Evolutionary conservation across 2,113 vertebrate genomes (phyloP).

Genomic region (Chamaetylas fuelleborni): DNA sequence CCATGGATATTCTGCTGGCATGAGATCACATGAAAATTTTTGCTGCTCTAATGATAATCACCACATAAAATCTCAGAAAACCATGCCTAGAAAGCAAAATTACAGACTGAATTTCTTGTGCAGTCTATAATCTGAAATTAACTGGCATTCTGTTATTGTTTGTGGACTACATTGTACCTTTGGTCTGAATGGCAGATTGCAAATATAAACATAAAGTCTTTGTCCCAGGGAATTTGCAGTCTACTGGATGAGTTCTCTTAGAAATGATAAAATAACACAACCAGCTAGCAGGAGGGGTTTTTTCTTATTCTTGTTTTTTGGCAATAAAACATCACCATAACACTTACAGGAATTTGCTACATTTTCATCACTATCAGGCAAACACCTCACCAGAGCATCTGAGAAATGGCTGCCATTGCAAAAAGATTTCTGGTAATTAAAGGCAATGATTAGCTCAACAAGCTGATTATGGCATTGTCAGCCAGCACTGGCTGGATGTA

Average conservation of each 20-base stretch:
- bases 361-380: neutral
- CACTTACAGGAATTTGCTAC: neutral
- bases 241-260: neutral
- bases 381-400: neutral
- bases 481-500: neutral
- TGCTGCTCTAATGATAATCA: neutral
- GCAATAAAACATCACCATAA: neutral
- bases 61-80: neutral
- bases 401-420: neutral
- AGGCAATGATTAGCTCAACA: neutral
- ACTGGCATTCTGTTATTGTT: neutral
- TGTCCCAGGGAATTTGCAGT: neutral
- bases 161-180: neutral
- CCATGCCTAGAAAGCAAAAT: neutral
- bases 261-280: neutral
- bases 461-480: neutral
- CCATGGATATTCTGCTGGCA: neutral
- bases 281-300: rapidly evolving
- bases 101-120: neutral
- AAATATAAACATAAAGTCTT: neutral
- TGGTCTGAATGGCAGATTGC: neutral
- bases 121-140: neutral
- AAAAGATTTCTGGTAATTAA: neutral
- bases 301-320: neutral
- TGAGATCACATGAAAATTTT: neutral